These are phyloP conservation scores for Meloidogyne chitwoodi DNA, from an alignment of 1,140 invertebrate species.

Conservation along the genomic window DNA sequence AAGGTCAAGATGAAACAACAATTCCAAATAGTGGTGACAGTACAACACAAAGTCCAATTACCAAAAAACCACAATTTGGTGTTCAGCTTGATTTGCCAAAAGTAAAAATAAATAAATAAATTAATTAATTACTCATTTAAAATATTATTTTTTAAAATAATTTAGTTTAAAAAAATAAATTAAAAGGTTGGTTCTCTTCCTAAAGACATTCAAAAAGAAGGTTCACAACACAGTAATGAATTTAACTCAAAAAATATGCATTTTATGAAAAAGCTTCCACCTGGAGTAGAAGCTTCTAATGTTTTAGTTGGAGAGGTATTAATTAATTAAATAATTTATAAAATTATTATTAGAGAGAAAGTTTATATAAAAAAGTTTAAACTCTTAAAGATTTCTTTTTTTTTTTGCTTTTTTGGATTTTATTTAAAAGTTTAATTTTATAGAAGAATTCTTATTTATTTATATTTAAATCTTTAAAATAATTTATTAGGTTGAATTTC, in stretches of 20 bases:
- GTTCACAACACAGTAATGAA: slow-evolving; percentile 56
- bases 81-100: slow-evolving; percentile 55
- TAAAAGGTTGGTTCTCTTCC: slow-evolving; percentile 49
- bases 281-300: slow-evolving; percentile 89
- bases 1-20: slow-evolving; percentile 19
- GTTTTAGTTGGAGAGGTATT: slow-evolving; percentile 85
- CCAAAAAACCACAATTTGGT: slow-evolving; percentile 28
- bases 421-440: too few relatives aligned
- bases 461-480: not conserved
- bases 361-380: too few relatives aligned
- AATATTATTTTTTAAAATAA: too few relatives aligned
- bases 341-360: too few relatives aligned
- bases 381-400: too few relatives aligned
- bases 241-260: slow-evolving; percentile 74
- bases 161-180: too few relatives aligned
- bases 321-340: not conserved
- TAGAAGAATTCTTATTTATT: not conserved
- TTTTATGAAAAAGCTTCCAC: slow-evolving; percentile 95
- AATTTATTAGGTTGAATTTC: slow-evolving; percentile 73
- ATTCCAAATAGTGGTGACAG: slow-evolving; percentile 30
- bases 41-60: slow-evolving; percentile 29
- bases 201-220: slow-evolving; percentile 50
- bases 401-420: too few relatives aligned
- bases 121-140: too few relatives aligned
- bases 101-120: slow-evolving; percentile 7